Conservation (phyloP, 1,140 invertebrate species). For the Asobara japonica region DNA sequence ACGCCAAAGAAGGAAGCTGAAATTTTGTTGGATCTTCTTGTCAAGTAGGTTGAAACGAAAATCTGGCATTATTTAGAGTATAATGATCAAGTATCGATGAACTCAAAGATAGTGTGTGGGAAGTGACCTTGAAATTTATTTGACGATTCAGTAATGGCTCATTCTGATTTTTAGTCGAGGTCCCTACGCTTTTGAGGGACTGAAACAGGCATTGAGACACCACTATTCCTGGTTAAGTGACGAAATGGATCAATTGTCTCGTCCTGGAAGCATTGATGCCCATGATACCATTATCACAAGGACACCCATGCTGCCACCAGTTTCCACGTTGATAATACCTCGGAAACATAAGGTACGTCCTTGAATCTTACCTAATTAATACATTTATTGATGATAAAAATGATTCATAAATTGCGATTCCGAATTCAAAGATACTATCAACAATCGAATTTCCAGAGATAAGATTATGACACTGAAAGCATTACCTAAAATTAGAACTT, state of each 20-base stretch:
- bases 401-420: conserved; percentile 12
- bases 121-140: background rate
- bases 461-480: background rate
- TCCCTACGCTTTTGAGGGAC: conserved; percentile 50
- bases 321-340: conserved; percentile 52
- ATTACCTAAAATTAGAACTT: background rate
- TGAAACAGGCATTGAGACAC: conserved; percentile 52
- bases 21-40: conserved; percentile 53
- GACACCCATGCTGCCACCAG: conserved; percentile 53
- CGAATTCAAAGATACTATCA: background rate
- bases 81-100: background rate
- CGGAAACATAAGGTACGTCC: conserved; percentile 52
- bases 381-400: conserved; percentile 29
- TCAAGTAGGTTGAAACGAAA: conserved; percentile 46
- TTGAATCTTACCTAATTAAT: conserved; percentile 14
- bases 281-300: conserved; percentile 32
- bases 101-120: background rate
- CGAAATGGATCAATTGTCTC: conserved; percentile 48
- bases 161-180: conserved; percentile 49
- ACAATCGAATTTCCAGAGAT: background rate
- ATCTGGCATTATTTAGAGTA: background rate
- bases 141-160: background rate
- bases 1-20: conserved; percentile 43
- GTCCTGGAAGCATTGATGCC: conserved; percentile 19
- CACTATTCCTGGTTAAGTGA: conserved; percentile 58